Evolutionary conservation across 2,888 invertebrate species (phyloP).

Genomic region (Thymelicus acteon): DNA sequence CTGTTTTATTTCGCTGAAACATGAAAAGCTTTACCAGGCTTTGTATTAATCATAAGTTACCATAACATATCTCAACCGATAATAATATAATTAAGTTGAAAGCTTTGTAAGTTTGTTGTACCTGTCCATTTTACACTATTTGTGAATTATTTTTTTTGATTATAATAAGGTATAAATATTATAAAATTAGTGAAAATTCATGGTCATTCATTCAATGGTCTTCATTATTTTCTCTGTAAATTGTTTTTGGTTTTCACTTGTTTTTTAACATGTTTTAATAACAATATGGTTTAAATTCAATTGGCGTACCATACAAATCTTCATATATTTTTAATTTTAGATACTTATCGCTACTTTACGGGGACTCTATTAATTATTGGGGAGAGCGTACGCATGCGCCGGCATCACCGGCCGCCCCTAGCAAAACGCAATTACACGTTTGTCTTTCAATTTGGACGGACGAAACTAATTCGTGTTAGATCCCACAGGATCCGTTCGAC

Average conservation of each 20-base stretch:
- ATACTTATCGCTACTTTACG: conserved; percentile 26
- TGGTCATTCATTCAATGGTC: too few relatives aligned
- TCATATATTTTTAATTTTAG: conserved; percentile 26
- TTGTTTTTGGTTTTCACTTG: not conserved
- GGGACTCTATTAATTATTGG: conserved; percentile 32
- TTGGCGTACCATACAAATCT: conserved; percentile 15
- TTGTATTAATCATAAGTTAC: too few relatives aligned
- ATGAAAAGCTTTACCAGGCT: conserved; percentile 16
- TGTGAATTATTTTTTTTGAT: too few relatives aligned
- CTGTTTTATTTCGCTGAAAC: conserved; percentile 6
- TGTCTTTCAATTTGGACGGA: conserved; percentile 70
- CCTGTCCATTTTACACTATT: too few relatives aligned
- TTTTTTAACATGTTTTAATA: not conserved
- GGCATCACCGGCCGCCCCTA: conserved; percentile 60
- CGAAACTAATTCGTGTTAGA: conserved; percentile 60
- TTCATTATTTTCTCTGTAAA: too few relatives aligned
- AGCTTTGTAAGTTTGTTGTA: too few relatives aligned
- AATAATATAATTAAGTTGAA: too few relatives aligned
- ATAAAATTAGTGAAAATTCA: too few relatives aligned
- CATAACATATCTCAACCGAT: too few relatives aligned
- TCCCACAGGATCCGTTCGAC: conserved; percentile 62
- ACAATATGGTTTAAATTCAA: not conserved
- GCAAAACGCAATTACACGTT: conserved; percentile 64
- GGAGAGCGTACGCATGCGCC: conserved; percentile 42
- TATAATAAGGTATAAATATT: too few relatives aligned